Evolutionary conservation across 2,113 vertebrate genomes (phyloP), one percentile per base, ranked within the genome.

Genomic region (Drymodes brunneopygia): DNA sequence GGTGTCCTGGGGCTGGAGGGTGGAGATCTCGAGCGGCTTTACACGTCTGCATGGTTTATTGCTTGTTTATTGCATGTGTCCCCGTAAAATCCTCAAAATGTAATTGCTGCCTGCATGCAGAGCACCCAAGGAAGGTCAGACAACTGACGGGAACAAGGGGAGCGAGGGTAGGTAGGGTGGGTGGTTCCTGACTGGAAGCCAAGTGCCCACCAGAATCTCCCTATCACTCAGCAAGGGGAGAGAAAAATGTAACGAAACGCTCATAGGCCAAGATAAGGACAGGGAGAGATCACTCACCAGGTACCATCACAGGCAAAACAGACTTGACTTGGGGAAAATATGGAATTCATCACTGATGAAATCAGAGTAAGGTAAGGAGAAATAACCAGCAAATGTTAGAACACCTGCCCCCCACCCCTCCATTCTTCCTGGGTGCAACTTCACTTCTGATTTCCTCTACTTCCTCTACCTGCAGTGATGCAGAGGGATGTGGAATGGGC

Each of bases 11-110:
- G 17, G 40, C 17, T 16, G 10, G 7, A 51, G 28, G 11, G 5
- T 4, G 9, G 10, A 21, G 31, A 14, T 75, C 48, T 28, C 31
- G 2, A 5, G 60, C 6, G 24, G 13, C 62, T 71, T 35, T 7
- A 38, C 24, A 9, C 1, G 0, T 20, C 54, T 35, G 15, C 15
- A 0, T 27, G 11, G 42, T 67, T 53, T 54, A 27, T 33, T n/a
- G 33, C 48, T 54, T 47, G 13, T 29, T 66, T 74, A 27, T 65
- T 75, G 25, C 27, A 18, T 28, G 17, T 4, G 66, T 23, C n/a
- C 11, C 2, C 0, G 10, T 21, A 5, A 24, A 45, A 18, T 16
- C 53, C 27, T 86, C 69, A 8, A 21, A 36, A 54, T 7, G 7
- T 10, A 15, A 9, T 14, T 35, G 62, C 21, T 66, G 48, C 17